Base-by-base conservation (phyloP, 2,797 vertebrate genomes). In the Sylvilagus floridanus region DNA sequence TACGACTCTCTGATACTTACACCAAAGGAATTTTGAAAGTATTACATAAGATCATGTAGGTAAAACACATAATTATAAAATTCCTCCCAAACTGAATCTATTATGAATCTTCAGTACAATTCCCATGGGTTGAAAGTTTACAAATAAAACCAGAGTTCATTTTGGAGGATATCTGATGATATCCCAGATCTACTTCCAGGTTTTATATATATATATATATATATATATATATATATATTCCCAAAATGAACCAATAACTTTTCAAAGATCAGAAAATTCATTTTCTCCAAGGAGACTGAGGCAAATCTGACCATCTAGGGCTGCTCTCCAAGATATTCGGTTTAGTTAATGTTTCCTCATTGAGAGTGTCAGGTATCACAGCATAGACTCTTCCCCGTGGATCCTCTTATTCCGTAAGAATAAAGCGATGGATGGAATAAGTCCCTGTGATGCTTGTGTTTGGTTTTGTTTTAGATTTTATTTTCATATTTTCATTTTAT, bases 271-370 rank as follows among this genome's bases (percentile, higher is more conserved):
- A 24, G 24, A 37, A 57, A 71, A 60, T 16, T 14, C 12, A 8
- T 1, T 0, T 32, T 60, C 6, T 76, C 37, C 22, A 0, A 22
- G 35, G 30, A 50, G 47, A 4, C 47, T 1, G 14, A 7, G 17
- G 5, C 52, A 9, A 52, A 17, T 1, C 0, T 1, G 1, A 21
- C 14, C 7, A 0, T 11, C 4, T 1, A 0, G 65, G 68, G n/a
- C 17, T 28, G 4, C 66, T 93, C 1, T 76, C 75, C 42, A 0
- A 2, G 83, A 63, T 69, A 26, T 66, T 54, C 16, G 7, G 1
- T 32, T 24, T 17, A 30, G 26, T 66, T n/a, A 17, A 1, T 17
- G 0, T 66, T 26, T 81, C 32, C 85, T 57, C 2, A 7, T 69
- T 30, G 32, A 66, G 10, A 7, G 2, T 26, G 26, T 22, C 26